A percentile compares a stretch with the other conserved stretches of the same genome.
Evolutionary conservation across 2,888 invertebrate species (phyloP).

Genomic region (Salpingus planirostris): DNA sequence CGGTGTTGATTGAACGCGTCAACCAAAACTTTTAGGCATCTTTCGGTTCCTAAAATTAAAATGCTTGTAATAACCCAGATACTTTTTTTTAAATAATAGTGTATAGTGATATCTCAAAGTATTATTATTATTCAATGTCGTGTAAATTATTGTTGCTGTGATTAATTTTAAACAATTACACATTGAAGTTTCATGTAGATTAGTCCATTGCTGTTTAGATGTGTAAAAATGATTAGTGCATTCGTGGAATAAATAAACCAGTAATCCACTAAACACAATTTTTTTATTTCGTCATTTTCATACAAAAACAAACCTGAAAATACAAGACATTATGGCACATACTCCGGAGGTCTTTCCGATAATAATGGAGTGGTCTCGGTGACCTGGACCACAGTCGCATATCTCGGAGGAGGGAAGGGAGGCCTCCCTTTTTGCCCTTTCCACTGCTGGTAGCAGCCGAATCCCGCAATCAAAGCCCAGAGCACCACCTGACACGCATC

Average conservation of each 20-base stretch:
- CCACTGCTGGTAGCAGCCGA: constrained; percentile 50
- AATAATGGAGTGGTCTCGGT: constrained; percentile 3
- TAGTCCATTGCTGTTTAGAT: constrained; percentile 38
- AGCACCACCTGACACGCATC: constrained; percentile 48
- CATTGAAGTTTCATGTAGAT: constrained; percentile 31
- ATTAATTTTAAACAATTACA: constrained; percentile 36
- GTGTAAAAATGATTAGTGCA: constrained; percentile 37
- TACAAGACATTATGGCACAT: neutral
- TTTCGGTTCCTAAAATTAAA: constrained; percentile 22
- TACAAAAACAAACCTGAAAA: too few relatives aligned
- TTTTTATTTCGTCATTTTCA: too few relatives aligned
- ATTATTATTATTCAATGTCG: constrained; percentile 32
- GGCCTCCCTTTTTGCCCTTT: constrained; percentile 48
- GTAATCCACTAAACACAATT: too few relatives aligned
- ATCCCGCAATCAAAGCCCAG: constrained; percentile 47
- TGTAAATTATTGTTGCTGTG: constrained; percentile 44
- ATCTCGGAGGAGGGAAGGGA: constrained; percentile 52
- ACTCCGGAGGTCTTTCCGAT: neutral
- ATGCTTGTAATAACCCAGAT: constrained; percentile 19
- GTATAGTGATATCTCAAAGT: constrained; percentile 25
- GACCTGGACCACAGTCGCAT: constrained; percentile 1
- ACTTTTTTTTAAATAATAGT: constrained; percentile 22
- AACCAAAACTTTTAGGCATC: constrained; percentile 13
- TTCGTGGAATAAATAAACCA: constrained; percentile 37
- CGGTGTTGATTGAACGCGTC: constrained; percentile 7